phyloP scores from a whole-genome alignment of 2,797 vertebrate genomes.

The Sebastes goodei region DNA sequence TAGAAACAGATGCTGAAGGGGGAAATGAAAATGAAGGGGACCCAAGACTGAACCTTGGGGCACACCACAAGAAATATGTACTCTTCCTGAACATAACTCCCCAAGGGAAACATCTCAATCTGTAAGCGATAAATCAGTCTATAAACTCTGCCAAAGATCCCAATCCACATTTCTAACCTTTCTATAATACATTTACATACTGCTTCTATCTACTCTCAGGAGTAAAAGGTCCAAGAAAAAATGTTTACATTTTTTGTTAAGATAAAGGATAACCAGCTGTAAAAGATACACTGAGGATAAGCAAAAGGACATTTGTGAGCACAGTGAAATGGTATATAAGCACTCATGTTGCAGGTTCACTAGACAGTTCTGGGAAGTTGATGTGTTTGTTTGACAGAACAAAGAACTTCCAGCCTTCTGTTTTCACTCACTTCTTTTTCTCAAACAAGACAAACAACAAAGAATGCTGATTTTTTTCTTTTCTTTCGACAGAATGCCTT shows the following conservation, averaged over 20 bases:
- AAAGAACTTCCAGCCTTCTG: conserved; percentile 40
- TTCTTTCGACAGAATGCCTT: conserved; percentile 45
- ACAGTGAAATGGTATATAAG: neutral
- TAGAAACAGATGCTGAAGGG: neutral
- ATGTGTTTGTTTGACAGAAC: conserved; percentile 30
- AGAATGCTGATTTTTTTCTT: conserved; percentile 35
- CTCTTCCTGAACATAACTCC: neutral
- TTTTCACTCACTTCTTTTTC: conserved; percentile 39
- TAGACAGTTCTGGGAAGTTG: conserved; percentile 24
- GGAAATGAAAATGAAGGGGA: neutral
- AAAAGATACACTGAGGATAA: neutral
- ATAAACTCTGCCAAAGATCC: neutral
- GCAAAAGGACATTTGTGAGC: neutral
- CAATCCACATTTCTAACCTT: neutral
- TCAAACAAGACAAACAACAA: conserved; percentile 44
- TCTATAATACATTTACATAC: neutral
- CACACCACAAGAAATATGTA: conserved; percentile 3
- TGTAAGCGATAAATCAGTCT: neutral
- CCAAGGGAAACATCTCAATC: neutral
- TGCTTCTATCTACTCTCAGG: neutral
- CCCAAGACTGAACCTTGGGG: neutral
- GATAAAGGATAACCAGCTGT: neutral
- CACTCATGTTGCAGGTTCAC: conserved; percentile 15
- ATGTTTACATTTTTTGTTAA: neutral
- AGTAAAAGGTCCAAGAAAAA: neutral